Percentiles rank a stretch among this genome's conserved stretches.
phyloP scores from a whole-genome alignment of 2,113 vertebrate genomes.

The Glareola pratincola region DNA sequence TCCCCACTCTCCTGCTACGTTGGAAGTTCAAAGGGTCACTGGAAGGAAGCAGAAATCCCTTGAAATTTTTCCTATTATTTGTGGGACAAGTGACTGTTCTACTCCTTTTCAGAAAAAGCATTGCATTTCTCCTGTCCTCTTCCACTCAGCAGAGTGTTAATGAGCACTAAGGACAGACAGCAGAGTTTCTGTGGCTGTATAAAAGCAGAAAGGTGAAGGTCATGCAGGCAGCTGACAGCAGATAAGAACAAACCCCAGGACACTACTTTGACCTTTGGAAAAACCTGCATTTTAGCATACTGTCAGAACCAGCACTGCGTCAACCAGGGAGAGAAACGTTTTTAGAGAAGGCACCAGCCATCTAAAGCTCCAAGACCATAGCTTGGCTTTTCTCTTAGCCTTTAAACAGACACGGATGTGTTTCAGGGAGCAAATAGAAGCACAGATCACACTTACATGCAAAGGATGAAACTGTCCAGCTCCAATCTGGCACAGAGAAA shows the following conservation, averaged over 20 bases:
- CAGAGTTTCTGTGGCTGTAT: not conserved
- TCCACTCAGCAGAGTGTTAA: not conserved
- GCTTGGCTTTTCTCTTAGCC: not conserved
- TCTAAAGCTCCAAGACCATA: not conserved
- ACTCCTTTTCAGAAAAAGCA: not conserved
- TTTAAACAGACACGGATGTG: not conserved
- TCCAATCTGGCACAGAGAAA: constrained; percentile 80
- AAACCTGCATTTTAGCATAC: not conserved
- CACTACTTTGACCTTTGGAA: not conserved
- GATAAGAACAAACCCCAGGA: not conserved
- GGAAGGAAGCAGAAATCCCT: constrained; percentile 4
- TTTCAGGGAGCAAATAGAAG: constrained; percentile 44
- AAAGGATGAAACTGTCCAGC: constrained; percentile 76
- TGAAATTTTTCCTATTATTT: not conserved
- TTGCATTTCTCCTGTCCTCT: not conserved
- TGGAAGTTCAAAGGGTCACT: not conserved
- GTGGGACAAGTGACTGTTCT: not conserved
- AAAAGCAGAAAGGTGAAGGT: not conserved
- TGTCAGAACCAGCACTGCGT: not conserved
- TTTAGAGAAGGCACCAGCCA: not conserved
- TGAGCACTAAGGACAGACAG: not conserved
- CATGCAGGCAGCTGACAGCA: not conserved
- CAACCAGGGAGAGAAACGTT: not conserved
- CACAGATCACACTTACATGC: constrained; percentile 80
- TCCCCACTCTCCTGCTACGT: not conserved